Percentiles rank a stretch among this genome's conserved stretches.
Evolutionary conservation across 2,888 invertebrate genomes (phyloP).

Genomic region (Deroplatys truncata): DNA sequence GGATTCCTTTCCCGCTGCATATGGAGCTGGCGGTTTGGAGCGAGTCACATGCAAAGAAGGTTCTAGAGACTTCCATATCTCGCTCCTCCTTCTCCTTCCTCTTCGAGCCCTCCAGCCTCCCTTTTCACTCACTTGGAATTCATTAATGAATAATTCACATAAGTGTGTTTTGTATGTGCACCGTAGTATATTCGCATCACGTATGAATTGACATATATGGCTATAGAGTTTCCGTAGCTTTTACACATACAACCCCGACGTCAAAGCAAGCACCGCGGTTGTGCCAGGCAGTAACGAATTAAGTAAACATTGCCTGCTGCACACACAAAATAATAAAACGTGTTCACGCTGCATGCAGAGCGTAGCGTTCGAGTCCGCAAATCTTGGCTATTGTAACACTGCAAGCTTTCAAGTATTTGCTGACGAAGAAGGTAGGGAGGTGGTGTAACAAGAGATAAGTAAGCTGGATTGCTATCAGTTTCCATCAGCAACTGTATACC

Average conservation of each 20-base stretch:
- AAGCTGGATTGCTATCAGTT: background rate
- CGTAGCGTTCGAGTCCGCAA: background rate
- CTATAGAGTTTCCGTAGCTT: background rate
- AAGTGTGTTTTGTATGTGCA: background rate
- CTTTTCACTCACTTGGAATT: constrained; percentile 11
- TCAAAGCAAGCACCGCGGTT: background rate
- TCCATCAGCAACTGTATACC: background rate
- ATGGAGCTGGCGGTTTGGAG: background rate
- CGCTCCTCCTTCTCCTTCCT: background rate
- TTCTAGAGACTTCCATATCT: background rate
- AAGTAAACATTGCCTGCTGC: background rate
- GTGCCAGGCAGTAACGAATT: background rate
- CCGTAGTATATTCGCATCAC: background rate
- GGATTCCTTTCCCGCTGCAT: background rate
- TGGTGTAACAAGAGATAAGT: background rate
- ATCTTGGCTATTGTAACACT: background rate
- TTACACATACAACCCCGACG: background rate
- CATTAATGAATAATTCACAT: constrained; percentile 21
- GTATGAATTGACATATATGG: constrained; percentile 2
- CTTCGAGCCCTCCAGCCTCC: background rate
- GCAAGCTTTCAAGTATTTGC: background rate
- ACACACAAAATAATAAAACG: background rate
- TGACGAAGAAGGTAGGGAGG: background rate
- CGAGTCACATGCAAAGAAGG: constrained; percentile 2
- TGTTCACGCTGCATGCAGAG: background rate